phyloP scores from a whole-genome alignment of 2,113 vertebrate species.

The Circaetus gallicus region DNA sequence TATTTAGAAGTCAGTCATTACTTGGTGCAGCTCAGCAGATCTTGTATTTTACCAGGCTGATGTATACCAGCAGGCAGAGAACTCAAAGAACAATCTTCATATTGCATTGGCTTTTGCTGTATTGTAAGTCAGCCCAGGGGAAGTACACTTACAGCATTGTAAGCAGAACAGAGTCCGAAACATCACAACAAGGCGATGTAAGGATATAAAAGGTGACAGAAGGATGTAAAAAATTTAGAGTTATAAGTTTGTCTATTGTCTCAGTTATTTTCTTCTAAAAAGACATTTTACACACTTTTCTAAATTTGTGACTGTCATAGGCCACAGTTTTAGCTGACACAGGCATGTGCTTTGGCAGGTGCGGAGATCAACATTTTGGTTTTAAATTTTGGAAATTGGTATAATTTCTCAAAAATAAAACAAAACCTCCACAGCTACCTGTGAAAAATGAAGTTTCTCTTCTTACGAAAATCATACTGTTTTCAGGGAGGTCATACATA shows the following conservation, averaged over 20 bases:
- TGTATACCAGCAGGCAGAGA: neutral
- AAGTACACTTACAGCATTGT: neutral
- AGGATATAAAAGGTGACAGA: neutral
- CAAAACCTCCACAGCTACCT: neutral
- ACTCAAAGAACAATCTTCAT: neutral
- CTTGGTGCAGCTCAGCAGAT: neutral
- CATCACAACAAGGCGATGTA: neutral
- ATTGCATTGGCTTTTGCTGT: neutral
- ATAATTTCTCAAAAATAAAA: neutral
- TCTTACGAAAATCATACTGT: neutral
- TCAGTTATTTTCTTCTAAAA: neutral
- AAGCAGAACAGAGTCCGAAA: neutral
- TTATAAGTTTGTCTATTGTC: neutral
- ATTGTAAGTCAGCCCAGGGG: neutral
- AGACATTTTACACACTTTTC: neutral
- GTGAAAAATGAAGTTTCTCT: neutral
- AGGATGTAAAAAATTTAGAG: neutral
- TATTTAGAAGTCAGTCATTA: neutral
- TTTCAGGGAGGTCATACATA: neutral
- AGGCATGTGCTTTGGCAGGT: neutral
- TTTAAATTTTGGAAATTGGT: neutral
- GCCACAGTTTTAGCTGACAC: neutral
- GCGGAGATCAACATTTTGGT: neutral
- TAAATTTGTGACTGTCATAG: neutral
- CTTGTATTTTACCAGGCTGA: neutral